Percentiles rank a stretch among this genome's conserved stretches.
These are phyloP conservation scores for Penaeus monodon DNA, from an alignment of 2,888 invertebrate genomes.

Conservation along the genomic window DNA sequence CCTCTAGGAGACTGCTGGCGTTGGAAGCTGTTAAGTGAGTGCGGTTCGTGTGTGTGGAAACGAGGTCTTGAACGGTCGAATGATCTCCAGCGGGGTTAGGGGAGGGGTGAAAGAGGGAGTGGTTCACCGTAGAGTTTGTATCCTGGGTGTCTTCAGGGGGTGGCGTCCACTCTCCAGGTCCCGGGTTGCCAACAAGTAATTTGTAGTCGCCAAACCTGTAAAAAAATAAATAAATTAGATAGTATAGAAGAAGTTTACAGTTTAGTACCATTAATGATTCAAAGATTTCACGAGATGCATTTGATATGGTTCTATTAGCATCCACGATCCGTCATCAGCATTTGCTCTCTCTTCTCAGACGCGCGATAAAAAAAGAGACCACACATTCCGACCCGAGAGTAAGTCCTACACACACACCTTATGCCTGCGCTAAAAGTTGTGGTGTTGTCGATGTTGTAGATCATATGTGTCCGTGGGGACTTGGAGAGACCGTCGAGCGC, in stretches of 20 bases:
- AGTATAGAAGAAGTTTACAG: not conserved
- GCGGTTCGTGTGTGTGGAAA: no score
- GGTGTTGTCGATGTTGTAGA: slow-evolving; percentile 58
- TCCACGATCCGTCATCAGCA: not conserved
- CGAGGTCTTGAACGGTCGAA: no score
- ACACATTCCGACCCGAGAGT: no score
- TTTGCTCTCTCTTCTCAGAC: not conserved
- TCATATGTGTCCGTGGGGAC: slow-evolving; percentile 40
- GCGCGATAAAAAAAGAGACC: no score
- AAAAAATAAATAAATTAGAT: not conserved
- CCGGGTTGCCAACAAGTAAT: slow-evolving; percentile 59
- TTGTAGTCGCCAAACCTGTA: slow-evolving; percentile 59
- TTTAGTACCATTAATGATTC: no score
- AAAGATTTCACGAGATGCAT: no score
- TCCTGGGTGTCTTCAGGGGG: slow-evolving; percentile 26
- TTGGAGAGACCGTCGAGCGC: slow-evolving; percentile 71
- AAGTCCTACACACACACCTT: not conserved
- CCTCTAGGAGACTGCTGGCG: no score
- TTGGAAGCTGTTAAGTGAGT: no score
- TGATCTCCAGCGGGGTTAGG: no score
- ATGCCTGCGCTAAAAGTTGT: slow-evolving; percentile 26
- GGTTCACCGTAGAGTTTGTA: not conserved
- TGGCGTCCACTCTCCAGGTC: slow-evolving; percentile 56
- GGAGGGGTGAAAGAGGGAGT: no score
- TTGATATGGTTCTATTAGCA: no score